Conservation (phyloP, 1,140 invertebrate genomes). For the Watersipora subatra region DNA sequence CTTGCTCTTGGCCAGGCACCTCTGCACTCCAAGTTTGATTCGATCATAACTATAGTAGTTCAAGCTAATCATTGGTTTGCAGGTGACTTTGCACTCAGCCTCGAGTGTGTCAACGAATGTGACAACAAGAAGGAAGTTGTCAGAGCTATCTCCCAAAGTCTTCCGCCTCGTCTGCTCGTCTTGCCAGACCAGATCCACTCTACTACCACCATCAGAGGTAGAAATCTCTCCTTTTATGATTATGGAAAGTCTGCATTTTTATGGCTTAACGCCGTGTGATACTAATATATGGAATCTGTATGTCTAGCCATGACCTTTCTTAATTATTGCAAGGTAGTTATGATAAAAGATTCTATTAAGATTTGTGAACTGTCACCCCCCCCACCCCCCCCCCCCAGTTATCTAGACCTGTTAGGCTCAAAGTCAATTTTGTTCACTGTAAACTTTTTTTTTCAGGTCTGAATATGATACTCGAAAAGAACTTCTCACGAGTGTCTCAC, state of each 20-base stretch:
- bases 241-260: background rate
- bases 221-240: background rate
- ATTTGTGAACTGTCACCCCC: too few relatives aligned
- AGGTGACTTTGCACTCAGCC: constrained; percentile 15
- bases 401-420: too few relatives aligned
- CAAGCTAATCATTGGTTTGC: background rate
- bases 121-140: constrained; percentile 12
- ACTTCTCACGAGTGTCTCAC: background rate
- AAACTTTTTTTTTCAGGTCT: background rate
- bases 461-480: background rate
- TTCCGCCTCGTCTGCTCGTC: constrained; percentile 11
- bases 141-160: constrained; percentile 13
- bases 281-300: too few relatives aligned
- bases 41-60: too few relatives aligned
- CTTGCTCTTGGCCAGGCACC: too few relatives aligned
- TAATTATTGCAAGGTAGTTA: too few relatives aligned
- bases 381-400: too few relatives aligned
- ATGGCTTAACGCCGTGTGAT: too few relatives aligned
- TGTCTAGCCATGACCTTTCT: too few relatives aligned
- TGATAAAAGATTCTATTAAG: too few relatives aligned
- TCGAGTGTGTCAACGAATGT: constrained; percentile 19
- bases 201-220: background rate
- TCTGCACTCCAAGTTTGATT: too few relatives aligned
- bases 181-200: background rate
- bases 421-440: too few relatives aligned